Base-by-base conservation (phyloP, 2,888 invertebrate genomes). In the Drosophila antonietae region DNA sequence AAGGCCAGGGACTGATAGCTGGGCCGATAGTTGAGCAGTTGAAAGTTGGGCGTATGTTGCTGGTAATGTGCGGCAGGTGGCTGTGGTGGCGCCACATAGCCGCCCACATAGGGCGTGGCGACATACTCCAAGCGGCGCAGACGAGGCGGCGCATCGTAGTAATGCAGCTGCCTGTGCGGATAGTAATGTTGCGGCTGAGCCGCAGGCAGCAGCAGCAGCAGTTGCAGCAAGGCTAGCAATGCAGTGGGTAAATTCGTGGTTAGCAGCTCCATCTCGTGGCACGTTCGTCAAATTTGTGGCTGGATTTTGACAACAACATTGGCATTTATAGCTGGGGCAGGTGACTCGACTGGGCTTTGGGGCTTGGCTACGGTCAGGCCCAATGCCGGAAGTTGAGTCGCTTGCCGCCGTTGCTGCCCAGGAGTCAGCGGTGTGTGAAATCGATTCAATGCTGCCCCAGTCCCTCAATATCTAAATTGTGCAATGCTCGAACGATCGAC, bases 371-470 rank as follows among this genome's bases (percentile, higher is more conserved):
- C 44, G 59, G 67, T 43, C 51, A 31, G 56, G 57, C 44, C 44
- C 57, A 60, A 75, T 63, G 75, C 85, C 85, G 85, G 85, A 86
- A 88, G 87, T 80, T 56, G 61, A 53, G 8, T 53, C 57, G 51
- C n/a, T 47, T 49, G 41, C 61, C 46, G 52, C 61, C 57, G 49
- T 57, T 44, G 53, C 64, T 65, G 77, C 58, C 66, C 73, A 79
- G 81, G 67, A 83, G 69, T 73, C 89, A 86, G 80, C 75, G 83
- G 82, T 88, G 89, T 86, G 86, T 86, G 89, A 86, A 86, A 86
- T 86, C 88, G 84, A 84, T 83, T 66, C 23, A 62, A 47, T 31
- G 71, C 68, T 76, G 76, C 71, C 66, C 73, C 75, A 66, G 63
- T 75, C 62, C 80, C 62, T 67, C 66, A 63, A 35, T 37, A 39